Percentiles rank a stretch among this genome's conserved stretches.
Conservation (phyloP, 2,797 vertebrate genomes). For the Argentina silus region DNA sequence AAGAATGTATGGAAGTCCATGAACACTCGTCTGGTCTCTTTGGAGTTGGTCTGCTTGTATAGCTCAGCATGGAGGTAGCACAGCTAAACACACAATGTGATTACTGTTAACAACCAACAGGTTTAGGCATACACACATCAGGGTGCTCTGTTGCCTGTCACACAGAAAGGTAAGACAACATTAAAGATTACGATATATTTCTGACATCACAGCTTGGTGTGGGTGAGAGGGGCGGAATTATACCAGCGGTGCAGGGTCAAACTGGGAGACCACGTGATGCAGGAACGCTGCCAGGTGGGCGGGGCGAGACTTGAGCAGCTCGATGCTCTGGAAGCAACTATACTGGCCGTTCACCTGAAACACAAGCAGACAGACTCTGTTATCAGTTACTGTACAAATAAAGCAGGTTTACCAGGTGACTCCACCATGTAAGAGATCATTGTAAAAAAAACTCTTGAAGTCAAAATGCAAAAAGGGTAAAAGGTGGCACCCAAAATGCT, state of each 20-base stretch:
- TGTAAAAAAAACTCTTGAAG: no score
- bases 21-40: slow-evolving; percentile 95
- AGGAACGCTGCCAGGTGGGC: slow-evolving; percentile 96
- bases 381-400: background rate
- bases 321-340: slow-evolving; percentile 95
- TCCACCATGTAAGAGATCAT: no score
- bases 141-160: background rate
- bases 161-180: background rate
- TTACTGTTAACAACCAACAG: background rate
- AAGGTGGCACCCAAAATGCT: no score
- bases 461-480: no score
- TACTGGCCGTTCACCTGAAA: slow-evolving; percentile 92
- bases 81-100: slow-evolving; percentile 71
- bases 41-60: slow-evolving; percentile 96
- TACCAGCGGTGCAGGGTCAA: slow-evolving; percentile 94
- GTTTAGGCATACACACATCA: background rate
- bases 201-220: background rate
- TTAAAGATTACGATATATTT: no score
- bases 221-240: background rate
- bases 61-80: slow-evolving; percentile 95
- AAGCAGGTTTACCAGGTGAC: no score
- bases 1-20: slow-evolving; percentile 92
- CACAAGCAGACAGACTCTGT: background rate
- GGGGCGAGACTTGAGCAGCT: slow-evolving; percentile 92
- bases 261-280: slow-evolving; percentile 97